Evolutionary conservation across 2,797 vertebrate genomes (phyloP), one percentile per base, ranked within the genome.

Genomic region (Danio choprae): DNA sequence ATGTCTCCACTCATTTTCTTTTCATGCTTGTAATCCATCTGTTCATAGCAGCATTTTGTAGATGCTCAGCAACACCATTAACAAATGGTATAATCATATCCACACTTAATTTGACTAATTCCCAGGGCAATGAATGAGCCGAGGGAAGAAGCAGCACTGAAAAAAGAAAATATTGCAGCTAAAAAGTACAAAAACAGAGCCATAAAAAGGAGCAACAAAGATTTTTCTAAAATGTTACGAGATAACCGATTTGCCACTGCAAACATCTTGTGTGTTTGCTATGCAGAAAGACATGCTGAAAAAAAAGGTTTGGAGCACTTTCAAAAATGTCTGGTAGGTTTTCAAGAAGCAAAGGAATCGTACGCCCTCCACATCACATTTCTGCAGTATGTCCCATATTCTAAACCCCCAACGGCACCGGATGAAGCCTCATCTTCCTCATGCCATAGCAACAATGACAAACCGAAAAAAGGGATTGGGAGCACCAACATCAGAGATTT

Each of bases 371-470:
- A 90, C 91, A 92, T 91, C 90, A 91, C 88, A 93, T 92, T 84
- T 90, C 87, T 92, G 92, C 92, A 92, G 85, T 87, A 84, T 83
- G 73, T 93, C 89, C 92, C 90, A 90, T 88, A 91, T 91, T 89
- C 88, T 92, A 92, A 92, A 91, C 90, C 89, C 91, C 92, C 90
- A 88, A 87, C 89, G 92, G 92, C 92, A 82, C 76, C 81, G 74
- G 87, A 92, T 91, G 88, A 94, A 90, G 90, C 90, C 93, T 93
- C 91, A 91, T 92, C 91, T 91, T 91, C 86, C 87, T 93, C 88
- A 92, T 90, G 91, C 91, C 89, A 87, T 89, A 88, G 89, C 89
- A 90, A 94, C 91, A 93, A 93, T 91, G 81, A 94, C 88, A 91
- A 87, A 92, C 87, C 88, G 88, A 90, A 91, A 91, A 87, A 93